Base-by-base conservation (phyloP, 2,113 vertebrate genomes). In the Pungitius pungitius region DNA sequence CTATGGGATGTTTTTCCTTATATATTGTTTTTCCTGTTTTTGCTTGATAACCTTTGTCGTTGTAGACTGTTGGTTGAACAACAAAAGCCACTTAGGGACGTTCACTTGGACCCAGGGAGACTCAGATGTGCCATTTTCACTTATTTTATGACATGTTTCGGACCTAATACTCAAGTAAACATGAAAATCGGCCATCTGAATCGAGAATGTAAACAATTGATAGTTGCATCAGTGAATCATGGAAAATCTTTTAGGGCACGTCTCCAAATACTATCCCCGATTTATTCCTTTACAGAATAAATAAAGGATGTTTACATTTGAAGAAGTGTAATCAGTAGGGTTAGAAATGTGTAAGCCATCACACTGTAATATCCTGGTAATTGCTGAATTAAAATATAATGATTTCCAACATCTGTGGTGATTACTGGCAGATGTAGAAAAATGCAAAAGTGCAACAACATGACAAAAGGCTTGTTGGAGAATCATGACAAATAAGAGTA, bases 321-420 rank as follows among this genome's bases (percentile, higher is more conserved):
- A 35, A 35, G 33, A 35, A 35, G 33, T 35, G 33, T 6, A 35
- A 35, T 4, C 33, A 35, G 33, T 35, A 35, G 33, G 33, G 6
- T 35, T 37, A 24, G n/a, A 64, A 64, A 64, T 24, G 37, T 11
- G 17, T 9, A 33, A 42, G 10, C 39, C 52, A 39, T 39, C 24
- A n/a, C 4, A 9, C 43, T 63, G 43, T 56, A 55, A 40, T 42
- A 55, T 24, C 26, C 18, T 69, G 45, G 11, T 77, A 60, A 77
- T 37, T 58, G 15, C 20, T 62, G 1, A 47, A 74, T 80, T 72
- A 75, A 78, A 72, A 22, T 37, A 33, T 24, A 33, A 73, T 74
- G 63, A 56, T 65, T 43, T 37, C 54, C 5, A 37, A 47, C 40
- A 64, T 52, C 17, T 17, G 26, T 5, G 35, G 30, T 42, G 27